A percentile compares a stretch with the other conserved stretches of the same genome.
Conservation (phyloP, 2,888 invertebrate genomes). For the Catocala nupta region DNA sequence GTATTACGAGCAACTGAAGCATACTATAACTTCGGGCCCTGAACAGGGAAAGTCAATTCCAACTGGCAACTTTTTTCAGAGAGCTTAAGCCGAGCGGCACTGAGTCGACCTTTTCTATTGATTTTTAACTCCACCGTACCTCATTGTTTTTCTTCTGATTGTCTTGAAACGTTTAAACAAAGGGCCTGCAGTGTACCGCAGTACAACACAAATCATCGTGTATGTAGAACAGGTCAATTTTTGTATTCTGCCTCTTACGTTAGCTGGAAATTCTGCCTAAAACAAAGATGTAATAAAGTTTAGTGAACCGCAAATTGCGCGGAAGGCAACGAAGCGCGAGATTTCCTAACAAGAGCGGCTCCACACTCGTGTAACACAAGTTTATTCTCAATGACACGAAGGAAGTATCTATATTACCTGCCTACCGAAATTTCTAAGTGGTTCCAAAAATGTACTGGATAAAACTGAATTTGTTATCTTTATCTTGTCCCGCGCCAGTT, state of each 20-base stretch:
- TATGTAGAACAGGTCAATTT: slow-evolving; percentile 10
- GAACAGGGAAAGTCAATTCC: slow-evolving; percentile 82
- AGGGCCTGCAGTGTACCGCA: slow-evolving; percentile 28
- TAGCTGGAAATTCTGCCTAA: slow-evolving; percentile 44
- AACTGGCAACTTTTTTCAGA: slow-evolving; percentile 74
- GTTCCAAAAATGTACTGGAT: slow-evolving; percentile 6
- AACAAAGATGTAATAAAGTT: slow-evolving; percentile 67
- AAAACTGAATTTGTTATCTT: slow-evolving; percentile 7
- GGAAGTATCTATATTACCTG: slow-evolving; percentile 18
- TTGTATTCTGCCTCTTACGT: slow-evolving; percentile 23
- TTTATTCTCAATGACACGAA: slow-evolving; percentile 35
- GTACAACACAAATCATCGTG: slow-evolving; percentile 16
- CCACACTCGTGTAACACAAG: slow-evolving; percentile 37
- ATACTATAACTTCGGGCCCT: slow-evolving; percentile 63
- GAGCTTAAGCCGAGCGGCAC: slow-evolving; percentile 57
- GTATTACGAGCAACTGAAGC: slow-evolving; percentile 59
- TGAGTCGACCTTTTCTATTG: slow-evolving; percentile 62
- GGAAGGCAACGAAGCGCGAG: slow-evolving; percentile 57
- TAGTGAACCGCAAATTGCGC: slow-evolving; percentile 62
- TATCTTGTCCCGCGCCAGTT: slow-evolving; percentile 3
- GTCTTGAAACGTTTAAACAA: slow-evolving; percentile 43
- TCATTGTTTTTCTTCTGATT: slow-evolving; percentile 52
- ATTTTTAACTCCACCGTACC: slow-evolving; percentile 57
- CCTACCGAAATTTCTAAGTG: slow-evolving; percentile 25
- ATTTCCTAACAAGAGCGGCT: slow-evolving; percentile 50